Base-by-base conservation (phyloP, 2,113 vertebrate genomes). In the Pachyramphus minor region DNA sequence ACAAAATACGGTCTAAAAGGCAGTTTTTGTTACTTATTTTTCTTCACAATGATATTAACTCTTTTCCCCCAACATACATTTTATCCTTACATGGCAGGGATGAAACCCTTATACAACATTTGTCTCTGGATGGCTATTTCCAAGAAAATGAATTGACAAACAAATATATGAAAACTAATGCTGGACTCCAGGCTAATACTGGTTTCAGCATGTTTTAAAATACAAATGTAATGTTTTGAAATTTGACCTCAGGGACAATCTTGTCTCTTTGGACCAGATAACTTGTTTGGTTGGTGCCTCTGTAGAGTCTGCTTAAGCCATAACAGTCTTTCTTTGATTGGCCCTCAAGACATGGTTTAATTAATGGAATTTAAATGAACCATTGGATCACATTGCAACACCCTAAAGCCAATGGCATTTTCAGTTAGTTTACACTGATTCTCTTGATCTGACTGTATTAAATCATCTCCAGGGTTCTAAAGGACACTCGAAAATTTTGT, bases 221-320 rank as follows among this genome's bases (percentile, higher is more conserved):
- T 33, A 64, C 53, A 66, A 87, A 92, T 16, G 4, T 31, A n/a
- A 31, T 42, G 18, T 62, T 90, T 88, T 63, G 62, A 93, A 90
- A 94, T 91, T 50, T 64, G 56, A 82, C 71, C 52, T 88, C 50
- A 20, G 50, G 67, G 76, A 74, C 59, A 75, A 18, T 47, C 74
- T 71, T 73, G 41, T 84, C 47, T 49, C 78, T 91, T 86, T 56
- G 59, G 49, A 82, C 23, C 42, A 88, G 82, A 14, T 68, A 85
- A 89, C 68, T 86, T 88, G 53, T 76, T 93, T 88, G 72, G 28
- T 47, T 85, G 79, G n/a, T 90, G 68, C 68, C 55, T 88, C 79
- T 50, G 22, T 22, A 63, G 63, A 67, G 59, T n/a, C 49, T 90
- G 49, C 47, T 64, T 47, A 52, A 87, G 33, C 35, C 71, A 49